Percentiles rank a stretch among this genome's conserved stretches.
Evolutionary conservation across 1,140 invertebrate species (phyloP).

Genomic region (Conopomorpha cramerella): DNA sequence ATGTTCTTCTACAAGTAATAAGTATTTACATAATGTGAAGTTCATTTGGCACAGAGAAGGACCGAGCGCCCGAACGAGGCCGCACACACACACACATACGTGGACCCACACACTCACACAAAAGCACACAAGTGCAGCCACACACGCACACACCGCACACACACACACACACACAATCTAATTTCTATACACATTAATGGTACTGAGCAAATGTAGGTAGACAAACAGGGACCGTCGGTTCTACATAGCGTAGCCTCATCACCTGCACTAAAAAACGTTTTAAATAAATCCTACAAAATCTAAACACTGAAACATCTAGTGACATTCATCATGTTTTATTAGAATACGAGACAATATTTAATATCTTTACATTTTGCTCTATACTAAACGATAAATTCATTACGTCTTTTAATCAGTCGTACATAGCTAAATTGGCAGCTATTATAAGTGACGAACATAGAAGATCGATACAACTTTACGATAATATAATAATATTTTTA

Average conservation of each 20-base stretch:
- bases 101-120: constrained; percentile 38
- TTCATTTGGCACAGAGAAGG: too few species aligned
- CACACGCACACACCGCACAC: constrained; percentile 23
- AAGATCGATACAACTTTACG: constrained; percentile 12
- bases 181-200: constrained; percentile 20
- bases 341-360: neutral
- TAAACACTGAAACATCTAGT: neutral
- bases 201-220: constrained; percentile 57
- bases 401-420: constrained; percentile 58
- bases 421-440: constrained; percentile 44
- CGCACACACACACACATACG: constrained; percentile 24
- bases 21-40: too few species aligned
- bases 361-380: neutral
- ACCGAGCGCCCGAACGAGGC: too few species aligned
- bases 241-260: too few species aligned
- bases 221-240: neutral
- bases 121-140: constrained; percentile 38
- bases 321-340: neutral
- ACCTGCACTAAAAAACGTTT: too few species aligned
- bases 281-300: too few species aligned
- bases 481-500: constrained; percentile 10
- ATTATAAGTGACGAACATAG: constrained; percentile 23
- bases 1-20: too few species aligned
- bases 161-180: too few species aligned
- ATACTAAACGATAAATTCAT: constrained; percentile 1